These are phyloP conservation scores for Galagoides demidoff DNA, from an alignment of 2,797 vertebrate genomes.

Conservation along the genomic window DNA sequence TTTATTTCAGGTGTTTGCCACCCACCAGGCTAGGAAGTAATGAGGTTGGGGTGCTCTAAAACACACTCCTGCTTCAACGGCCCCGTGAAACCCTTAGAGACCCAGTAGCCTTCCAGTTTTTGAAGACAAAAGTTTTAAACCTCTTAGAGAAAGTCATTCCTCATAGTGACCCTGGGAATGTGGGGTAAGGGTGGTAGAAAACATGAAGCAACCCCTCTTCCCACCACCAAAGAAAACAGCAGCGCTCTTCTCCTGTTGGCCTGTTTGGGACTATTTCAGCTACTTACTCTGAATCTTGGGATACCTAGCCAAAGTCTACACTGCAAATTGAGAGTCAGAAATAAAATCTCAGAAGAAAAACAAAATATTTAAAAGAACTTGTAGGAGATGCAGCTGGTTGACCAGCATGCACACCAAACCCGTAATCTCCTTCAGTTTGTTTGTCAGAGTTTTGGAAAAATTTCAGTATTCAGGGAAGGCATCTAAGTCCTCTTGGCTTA, in stretches of 20 bases:
- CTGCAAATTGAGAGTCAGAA: constrained; percentile 70
- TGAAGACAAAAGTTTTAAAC: background rate
- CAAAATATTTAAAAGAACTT: constrained; percentile 62
- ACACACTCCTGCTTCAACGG: background rate
- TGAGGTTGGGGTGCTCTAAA: background rate
- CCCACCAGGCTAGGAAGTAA: background rate
- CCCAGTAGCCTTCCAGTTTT: background rate
- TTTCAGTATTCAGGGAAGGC: constrained; percentile 41
- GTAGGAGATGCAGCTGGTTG: constrained; percentile 63
- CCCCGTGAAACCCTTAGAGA: background rate
- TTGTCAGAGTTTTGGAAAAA: constrained; percentile 60
- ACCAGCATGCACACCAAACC: constrained; percentile 49
- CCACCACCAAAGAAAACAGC: constrained; percentile 36
- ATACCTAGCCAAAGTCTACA: constrained; percentile 76
- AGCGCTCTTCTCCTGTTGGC: constrained; percentile 41
- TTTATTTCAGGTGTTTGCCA: background rate
- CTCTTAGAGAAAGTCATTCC: background rate
- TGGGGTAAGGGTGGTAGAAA: background rate
- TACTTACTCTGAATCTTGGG: constrained; percentile 47
- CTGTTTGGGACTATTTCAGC: constrained; percentile 65
- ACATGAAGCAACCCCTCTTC: constrained; percentile 34
- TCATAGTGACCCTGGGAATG: background rate
- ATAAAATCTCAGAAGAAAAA: constrained; percentile 75
- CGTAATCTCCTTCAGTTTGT: constrained; percentile 61
- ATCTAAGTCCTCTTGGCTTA: constrained; percentile 13